phyloP scores from a whole-genome alignment of 1,140 invertebrate species.

The Sarcophaga bullata region DNA sequence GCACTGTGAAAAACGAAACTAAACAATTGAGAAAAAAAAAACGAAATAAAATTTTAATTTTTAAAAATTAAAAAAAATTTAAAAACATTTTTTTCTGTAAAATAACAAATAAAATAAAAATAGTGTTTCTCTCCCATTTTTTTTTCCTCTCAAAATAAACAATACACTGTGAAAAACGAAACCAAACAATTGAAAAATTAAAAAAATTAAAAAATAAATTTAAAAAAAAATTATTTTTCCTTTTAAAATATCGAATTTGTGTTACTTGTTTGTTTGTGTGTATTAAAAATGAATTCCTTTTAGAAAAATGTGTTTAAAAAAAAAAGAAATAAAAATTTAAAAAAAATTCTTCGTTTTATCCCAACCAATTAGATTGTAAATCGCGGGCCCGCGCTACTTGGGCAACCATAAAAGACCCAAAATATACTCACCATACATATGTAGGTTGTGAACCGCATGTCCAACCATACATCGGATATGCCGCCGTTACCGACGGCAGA shows the following conservation, averaged over 20 bases:
- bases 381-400: too few species aligned
- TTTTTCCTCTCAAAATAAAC: too few species aligned
- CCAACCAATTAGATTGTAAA: too few species aligned
- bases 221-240: neutral
- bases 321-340: neutral
- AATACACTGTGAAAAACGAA: neutral
- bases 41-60: neutral
- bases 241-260: neutral
- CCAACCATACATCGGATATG: conserved; percentile 62
- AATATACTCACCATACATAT: conserved; percentile 34
- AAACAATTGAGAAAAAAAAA: conserved; percentile 15
- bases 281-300: neutral
- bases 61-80: conserved; percentile 3
- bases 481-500: conserved; percentile 64
- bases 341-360: too few species aligned
- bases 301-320: neutral
- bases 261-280: neutral
- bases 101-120: neutral
- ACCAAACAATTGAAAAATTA: conserved; percentile 9
- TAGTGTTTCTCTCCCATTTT: neutral
- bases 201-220: neutral
- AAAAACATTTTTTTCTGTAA: neutral
- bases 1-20: neutral
- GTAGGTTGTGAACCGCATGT: conserved; percentile 51
- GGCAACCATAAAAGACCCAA: too few species aligned